Conservation (phyloP, 1,140 invertebrate species). For the Littorina saxatilis region DNA sequence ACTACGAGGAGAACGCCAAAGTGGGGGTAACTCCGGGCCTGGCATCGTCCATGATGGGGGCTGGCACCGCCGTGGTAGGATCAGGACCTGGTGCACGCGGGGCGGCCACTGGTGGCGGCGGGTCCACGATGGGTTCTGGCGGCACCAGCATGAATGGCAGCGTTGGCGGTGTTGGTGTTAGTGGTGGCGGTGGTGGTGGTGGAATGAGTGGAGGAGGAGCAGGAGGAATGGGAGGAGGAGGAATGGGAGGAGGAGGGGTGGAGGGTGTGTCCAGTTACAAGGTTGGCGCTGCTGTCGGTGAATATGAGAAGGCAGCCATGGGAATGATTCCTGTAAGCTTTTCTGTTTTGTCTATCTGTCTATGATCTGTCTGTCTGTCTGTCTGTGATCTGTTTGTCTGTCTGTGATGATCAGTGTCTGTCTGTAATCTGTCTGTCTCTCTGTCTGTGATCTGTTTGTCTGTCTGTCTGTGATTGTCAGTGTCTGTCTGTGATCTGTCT, state of each 20-base stretch:
- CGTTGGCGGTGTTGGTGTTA: conserved; percentile 44
- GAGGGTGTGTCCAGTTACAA: conserved; percentile 29
- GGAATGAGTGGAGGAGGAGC: conserved; percentile 24
- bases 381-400: background rate
- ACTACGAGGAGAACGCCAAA: conserved; percentile 82
- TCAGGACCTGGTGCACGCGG: conserved; percentile 1
- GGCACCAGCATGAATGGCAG: conserved; percentile 4
- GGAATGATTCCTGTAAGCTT: conserved; percentile 82
- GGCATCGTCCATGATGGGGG: conserved; percentile 45
- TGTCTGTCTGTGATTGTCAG: background rate
- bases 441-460: background rate
- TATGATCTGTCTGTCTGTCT: background rate
- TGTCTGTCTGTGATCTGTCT: background rate
- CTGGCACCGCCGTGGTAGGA: conserved; percentile 11
- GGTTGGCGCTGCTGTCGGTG: conserved; percentile 51
- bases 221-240: conserved; percentile 38
- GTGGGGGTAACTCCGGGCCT: conserved; percentile 43
- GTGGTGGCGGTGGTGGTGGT: background rate
- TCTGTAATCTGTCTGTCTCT: background rate
- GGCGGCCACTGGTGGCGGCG: conserved; percentile 16
- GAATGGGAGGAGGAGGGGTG: conserved; percentile 26
- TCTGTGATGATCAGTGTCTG: background rate
- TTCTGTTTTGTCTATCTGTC: background rate
- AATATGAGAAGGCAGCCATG: conserved; percentile 69
- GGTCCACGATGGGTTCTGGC: conserved; percentile 36